A percentile compares a stretch with the other conserved stretches of the same genome.
phyloP scores from a whole-genome alignment of 2,888 invertebrate genomes.

The Cremastinae sp. region DNA sequence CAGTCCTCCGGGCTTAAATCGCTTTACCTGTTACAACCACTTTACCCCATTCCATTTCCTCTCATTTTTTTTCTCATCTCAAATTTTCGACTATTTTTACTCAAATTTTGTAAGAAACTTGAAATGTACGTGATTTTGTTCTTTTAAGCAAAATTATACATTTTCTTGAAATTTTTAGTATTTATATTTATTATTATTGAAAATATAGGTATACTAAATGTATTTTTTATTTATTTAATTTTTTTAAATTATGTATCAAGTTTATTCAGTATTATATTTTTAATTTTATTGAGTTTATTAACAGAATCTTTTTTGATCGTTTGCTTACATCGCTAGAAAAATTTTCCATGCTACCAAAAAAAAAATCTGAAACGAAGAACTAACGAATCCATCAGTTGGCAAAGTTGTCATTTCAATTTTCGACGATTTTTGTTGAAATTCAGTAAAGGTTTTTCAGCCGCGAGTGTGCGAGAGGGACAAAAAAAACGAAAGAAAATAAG shows the following conservation, averaged over 20 bases:
- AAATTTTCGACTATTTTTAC: slow-evolving; percentile 3
- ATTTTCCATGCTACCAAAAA: background rate
- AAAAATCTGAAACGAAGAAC: slow-evolving; percentile 14
- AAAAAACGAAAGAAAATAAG: background rate
- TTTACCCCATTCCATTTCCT: slow-evolving; percentile 1
- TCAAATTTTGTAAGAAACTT: too few relatives aligned
- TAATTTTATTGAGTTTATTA: too few relatives aligned
- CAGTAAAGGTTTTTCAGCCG: slow-evolving; percentile 73
- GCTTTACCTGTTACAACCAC: slow-evolving; percentile 36
- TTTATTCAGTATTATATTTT: too few relatives aligned
- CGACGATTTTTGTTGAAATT: slow-evolving; percentile 79
- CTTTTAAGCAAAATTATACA: too few relatives aligned
- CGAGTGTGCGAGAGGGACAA: slow-evolving; percentile 23
- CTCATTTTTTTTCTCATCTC: slow-evolving; percentile 5
- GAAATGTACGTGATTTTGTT: too few relatives aligned
- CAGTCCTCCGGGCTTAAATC: slow-evolving; percentile 34
- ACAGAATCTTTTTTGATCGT: too few relatives aligned
- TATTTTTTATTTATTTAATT: too few relatives aligned
- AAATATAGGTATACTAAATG: too few relatives aligned
- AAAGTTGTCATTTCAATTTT: slow-evolving; percentile 77
- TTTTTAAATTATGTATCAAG: too few relatives aligned
- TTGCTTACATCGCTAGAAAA: too few relatives aligned
- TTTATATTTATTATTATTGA: too few relatives aligned
- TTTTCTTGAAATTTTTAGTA: too few relatives aligned
- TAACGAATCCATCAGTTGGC: slow-evolving; percentile 1